Evolutionary conservation across 37 sponge, comb jelly and placozoan genomes (phyloP).

Genomic region (Aplysina aerophoba): DNA sequence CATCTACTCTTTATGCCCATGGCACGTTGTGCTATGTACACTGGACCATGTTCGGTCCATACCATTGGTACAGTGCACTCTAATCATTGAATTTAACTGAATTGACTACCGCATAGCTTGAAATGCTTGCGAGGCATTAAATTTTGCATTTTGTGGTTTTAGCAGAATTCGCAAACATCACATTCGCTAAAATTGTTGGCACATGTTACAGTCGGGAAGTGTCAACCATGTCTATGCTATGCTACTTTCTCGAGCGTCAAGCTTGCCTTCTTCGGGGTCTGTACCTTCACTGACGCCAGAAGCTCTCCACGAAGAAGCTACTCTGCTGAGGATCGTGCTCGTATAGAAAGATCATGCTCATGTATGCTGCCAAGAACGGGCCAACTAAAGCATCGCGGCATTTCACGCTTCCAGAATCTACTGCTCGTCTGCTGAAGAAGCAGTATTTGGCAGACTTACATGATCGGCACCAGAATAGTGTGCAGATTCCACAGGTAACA

Average conservation of each 20-base stretch:
- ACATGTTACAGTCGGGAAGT: not conserved
- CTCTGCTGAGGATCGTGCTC: not conserved
- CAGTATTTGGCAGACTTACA: constrained; percentile 16
- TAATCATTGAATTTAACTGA: too few relatives aligned
- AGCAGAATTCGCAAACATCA: not conserved
- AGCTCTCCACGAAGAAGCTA: constrained; percentile 6
- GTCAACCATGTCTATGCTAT: constrained; percentile 17
- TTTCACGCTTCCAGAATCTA: constrained; percentile 5
- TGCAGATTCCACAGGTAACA: constrained; percentile 11
- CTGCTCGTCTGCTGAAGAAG: constrained; percentile 13
- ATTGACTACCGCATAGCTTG: not conserved
- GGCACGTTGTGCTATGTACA: too few relatives aligned
- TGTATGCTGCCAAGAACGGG: constrained; percentile 34
- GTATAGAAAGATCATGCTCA: constrained; percentile 21
- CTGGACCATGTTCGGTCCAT: too few relatives aligned
- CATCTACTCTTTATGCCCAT: too few relatives aligned
- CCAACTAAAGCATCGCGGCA: constrained; percentile 29
- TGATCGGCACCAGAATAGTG: not conserved
- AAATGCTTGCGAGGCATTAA: constrained; percentile 2
- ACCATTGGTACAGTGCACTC: too few relatives aligned
- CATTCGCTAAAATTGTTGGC: not conserved
- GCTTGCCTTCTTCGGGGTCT: constrained; percentile 12
- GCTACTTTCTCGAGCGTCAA: not conserved
- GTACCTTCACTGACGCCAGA: not conserved
- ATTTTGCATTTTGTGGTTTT: not conserved